Conservation (phyloP, 2,888 invertebrate genomes). For the Esperia sulphurella region DNA sequence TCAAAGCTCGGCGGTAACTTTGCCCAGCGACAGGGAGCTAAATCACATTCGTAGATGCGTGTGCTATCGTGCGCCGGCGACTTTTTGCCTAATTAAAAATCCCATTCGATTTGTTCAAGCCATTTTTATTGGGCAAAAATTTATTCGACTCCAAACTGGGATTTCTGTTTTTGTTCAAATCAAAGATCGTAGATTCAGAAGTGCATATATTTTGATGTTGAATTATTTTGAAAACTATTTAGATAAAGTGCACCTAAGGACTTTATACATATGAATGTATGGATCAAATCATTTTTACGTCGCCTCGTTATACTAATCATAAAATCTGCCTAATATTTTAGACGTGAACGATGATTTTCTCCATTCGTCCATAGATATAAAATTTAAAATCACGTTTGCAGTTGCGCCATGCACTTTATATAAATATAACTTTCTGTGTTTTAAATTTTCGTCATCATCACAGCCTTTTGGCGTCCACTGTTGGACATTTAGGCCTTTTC, state of each 20-base stretch:
- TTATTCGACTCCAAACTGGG: constrained; percentile 3
- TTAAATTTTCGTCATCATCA: too few species aligned
- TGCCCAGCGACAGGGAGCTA: not conserved
- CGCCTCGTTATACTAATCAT: too few species aligned
- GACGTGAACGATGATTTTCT: too few species aligned
- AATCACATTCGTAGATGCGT: not conserved
- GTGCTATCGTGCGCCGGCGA: constrained; percentile 3
- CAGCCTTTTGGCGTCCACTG: too few species aligned
- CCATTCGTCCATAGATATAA: too few species aligned
- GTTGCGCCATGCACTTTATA: too few species aligned
- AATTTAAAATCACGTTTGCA: too few species aligned
- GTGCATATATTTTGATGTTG: not conserved
- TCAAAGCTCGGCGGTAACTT: not conserved
- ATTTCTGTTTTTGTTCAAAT: constrained; percentile 7
- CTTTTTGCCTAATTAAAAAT: constrained; percentile 44
- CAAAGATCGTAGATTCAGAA: constrained; percentile 1
- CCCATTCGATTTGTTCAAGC: constrained; percentile 43
- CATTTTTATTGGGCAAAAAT: constrained; percentile 33
- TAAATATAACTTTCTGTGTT: too few species aligned
- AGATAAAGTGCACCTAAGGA: not conserved
- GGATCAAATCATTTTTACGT: too few species aligned
- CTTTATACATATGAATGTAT: too few species aligned
- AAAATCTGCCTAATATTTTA: too few species aligned
- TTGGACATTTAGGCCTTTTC: too few species aligned
- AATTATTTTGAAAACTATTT: not conserved